Evolutionary conservation across 2,888 invertebrate species (phyloP).

Genomic region (Lycocerus yunnanus): DNA sequence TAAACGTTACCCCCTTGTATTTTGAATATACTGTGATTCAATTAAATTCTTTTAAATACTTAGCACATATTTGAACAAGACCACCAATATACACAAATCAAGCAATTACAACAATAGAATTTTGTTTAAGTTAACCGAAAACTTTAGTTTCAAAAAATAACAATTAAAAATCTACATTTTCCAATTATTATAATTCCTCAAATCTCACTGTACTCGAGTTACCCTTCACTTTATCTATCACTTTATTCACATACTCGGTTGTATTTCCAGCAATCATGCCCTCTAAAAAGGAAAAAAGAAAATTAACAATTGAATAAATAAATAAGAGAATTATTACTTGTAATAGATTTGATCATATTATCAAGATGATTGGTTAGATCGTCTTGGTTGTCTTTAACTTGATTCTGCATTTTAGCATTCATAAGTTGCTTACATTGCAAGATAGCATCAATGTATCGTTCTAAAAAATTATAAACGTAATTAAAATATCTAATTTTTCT

Average conservation of each 20-base stretch:
- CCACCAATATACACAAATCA: background rate
- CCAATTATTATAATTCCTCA: slow-evolving; percentile 59
- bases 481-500: background rate
- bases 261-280: slow-evolving; percentile 87
- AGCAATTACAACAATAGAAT: background rate
- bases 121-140: background rate
- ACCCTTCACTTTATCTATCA: slow-evolving; percentile 82
- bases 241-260: slow-evolving; percentile 92
- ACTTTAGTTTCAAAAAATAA: background rate
- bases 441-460: slow-evolving; percentile 77
- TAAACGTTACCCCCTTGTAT: background rate
- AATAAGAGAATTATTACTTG: slow-evolving; percentile 63
- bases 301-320: background rate
- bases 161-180: slow-evolving; percentile 22
- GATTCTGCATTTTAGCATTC: slow-evolving; percentile 67
- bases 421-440: slow-evolving; percentile 76
- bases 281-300: slow-evolving; percentile 62
- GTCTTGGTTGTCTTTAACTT: slow-evolving; percentile 60
- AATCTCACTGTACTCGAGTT: slow-evolving; percentile 80
- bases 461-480: slow-evolving; percentile 61
- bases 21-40: background rate
- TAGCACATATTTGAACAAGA: background rate
- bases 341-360: slow-evolving; percentile 68
- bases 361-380: slow-evolving; percentile 75
- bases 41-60: background rate